phyloP scores from a whole-genome alignment of 2,113 vertebrate genomes.

The Xyrauchen texanus region DNA sequence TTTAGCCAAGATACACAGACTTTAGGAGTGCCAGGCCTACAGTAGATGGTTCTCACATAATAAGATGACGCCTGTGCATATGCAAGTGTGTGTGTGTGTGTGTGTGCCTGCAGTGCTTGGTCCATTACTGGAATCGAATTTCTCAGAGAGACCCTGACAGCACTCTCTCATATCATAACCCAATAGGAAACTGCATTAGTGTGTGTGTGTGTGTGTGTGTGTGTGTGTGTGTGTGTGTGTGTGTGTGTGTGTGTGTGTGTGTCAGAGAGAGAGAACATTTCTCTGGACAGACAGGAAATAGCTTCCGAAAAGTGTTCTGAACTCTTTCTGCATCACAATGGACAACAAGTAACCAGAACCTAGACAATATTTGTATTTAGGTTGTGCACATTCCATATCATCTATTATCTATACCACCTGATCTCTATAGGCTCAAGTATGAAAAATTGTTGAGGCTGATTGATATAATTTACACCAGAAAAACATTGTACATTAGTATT shows the following conservation, averaged over 20 bases:
- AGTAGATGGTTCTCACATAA: background rate
- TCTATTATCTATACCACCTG: background rate
- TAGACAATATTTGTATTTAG: background rate
- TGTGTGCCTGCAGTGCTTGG: conserved; percentile 29
- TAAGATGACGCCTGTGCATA: background rate
- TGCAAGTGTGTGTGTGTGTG: conserved; percentile 34
- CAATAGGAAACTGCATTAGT: conserved; percentile 23
- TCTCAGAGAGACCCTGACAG: conserved; percentile 41
- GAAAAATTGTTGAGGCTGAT: background rate
- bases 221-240: conserved; percentile 19
- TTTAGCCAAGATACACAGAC: conserved; percentile 1
- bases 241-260: background rate
- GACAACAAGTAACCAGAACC: background rate
- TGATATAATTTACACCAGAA: background rate
- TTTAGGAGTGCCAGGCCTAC: background rate
- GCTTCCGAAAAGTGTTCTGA: background rate
- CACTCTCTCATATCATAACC: conserved; percentile 38
- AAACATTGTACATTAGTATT: background rate
- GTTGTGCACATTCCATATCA: background rate
- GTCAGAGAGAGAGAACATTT: background rate
- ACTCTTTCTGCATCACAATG: background rate
- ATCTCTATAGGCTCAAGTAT: background rate
- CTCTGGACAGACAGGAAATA: conserved; percentile 6
- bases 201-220: conserved; percentile 24
- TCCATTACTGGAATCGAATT: conserved; percentile 59